phyloP scores from a whole-genome alignment of 2,797 vertebrate species.

The Chelmon rostratus region DNA sequence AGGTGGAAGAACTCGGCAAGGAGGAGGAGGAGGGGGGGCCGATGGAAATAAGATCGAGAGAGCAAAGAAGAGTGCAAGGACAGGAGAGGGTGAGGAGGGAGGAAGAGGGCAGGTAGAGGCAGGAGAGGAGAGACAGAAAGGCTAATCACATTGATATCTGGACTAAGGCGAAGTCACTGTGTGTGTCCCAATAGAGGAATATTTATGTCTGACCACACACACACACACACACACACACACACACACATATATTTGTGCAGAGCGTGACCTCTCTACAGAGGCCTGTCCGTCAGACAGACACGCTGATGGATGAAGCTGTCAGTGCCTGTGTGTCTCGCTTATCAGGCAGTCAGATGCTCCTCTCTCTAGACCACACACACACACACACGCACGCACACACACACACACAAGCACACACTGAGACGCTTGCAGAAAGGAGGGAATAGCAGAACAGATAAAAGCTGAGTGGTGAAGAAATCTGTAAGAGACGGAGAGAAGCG shows the following conservation, averaged over 20 bases:
- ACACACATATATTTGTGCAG: slow-evolving; percentile 12
- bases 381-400: slow-evolving; percentile 50
- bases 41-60: background rate
- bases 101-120: background rate
- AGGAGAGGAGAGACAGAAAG: background rate
- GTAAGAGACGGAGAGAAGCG: background rate
- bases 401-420: slow-evolving; percentile 20
- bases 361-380: slow-evolving; percentile 74
- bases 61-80: background rate
- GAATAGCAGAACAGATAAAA: slow-evolving; percentile 36
- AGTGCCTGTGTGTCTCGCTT: slow-evolving; percentile 75
- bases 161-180: slow-evolving; percentile 24
- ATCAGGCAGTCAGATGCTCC: slow-evolving; percentile 72
- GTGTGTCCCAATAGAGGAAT: slow-evolving; percentile 39
- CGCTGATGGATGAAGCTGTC: slow-evolving; percentile 84
- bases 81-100: background rate
- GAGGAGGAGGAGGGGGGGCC: background rate
- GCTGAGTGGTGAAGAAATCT: slow-evolving; percentile 30
- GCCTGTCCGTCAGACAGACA: slow-evolving; percentile 74
- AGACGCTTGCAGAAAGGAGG: slow-evolving; percentile 38
- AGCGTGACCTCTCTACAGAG: slow-evolving; percentile 73
- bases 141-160: slow-evolving; percentile 48
- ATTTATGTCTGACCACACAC: slow-evolving; percentile 65
- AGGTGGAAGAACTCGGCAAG: background rate
- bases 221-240: slow-evolving; percentile 34